Evolutionary conservation across 2,113 vertebrate genomes (phyloP), one percentile per base, ranked within the genome.

Genomic region (Narcine bancroftii): DNA sequence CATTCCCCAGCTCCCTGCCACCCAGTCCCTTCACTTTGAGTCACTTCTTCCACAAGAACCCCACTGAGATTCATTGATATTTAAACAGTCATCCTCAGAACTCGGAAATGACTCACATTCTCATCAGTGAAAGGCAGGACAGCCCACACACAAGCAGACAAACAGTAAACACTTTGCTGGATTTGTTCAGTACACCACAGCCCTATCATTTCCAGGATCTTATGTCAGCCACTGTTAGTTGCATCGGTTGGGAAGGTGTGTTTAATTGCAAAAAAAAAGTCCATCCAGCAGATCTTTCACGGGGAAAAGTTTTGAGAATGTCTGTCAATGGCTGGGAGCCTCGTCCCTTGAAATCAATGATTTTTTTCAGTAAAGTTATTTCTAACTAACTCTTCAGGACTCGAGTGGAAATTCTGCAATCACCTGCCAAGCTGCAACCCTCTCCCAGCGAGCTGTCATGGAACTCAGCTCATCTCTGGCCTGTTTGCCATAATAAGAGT

Each of bases 11-110:
- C 65, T 69, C 89, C 26, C 10, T 17, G 63, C 42, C 89, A 69
- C 63, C 89, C 66, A 39, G n/a, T 69, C 42, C 63, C 89, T 91
- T 47, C 39, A 66, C 89, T 65, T 17, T 69, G 89, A 91, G 89
- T 69, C 89, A 91, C 4, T 69, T 45, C 39, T 17, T 65, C 63
- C 39, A 3, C 66, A 42, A 47, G 24, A 26, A 60, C 63, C 69
- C 26, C 39, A 47, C n/a, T 91, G 89, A 39, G 42, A 91, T 91
- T 69, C 66, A 65, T 29, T 66, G 65, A 91, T 91, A 13, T 87
- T 87, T 87, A 19, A 60, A 45, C 65, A 91, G 39, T 91, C 63
- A 69, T 69, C 45, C 69, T 15, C 42, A 26, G 89, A 91, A 91
- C 39, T 42, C 36, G 69, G 89, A 69, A 91, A 66, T 91, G 89